These are phyloP conservation scores for Cephus cinctus DNA, from an alignment of 1,140 invertebrate species.

Conservation along the genomic window DNA sequence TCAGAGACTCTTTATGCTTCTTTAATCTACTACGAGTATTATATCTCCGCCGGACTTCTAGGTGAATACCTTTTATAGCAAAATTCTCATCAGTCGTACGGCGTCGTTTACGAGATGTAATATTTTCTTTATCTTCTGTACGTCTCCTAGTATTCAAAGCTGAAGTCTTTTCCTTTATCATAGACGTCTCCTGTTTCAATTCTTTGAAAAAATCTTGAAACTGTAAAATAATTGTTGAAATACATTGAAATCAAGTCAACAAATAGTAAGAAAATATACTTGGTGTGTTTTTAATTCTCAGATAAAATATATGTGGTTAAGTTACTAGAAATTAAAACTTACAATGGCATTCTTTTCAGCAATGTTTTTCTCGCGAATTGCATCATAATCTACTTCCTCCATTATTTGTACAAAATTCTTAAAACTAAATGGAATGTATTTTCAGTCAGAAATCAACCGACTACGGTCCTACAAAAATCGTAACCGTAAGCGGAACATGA, in stretches of 20 bases:
- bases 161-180: conserved; percentile 13
- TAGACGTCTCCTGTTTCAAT: conserved; percentile 19
- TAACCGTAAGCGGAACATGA: too few species aligned
- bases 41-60: conserved; percentile 22
- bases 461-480: too few species aligned
- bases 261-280: background rate
- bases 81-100: background rate
- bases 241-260: too few species aligned
- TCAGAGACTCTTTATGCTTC: background rate
- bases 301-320: background rate
- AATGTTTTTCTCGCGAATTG: conserved; percentile 29
- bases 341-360: conserved; percentile 31
- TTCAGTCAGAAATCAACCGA: too few species aligned
- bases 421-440: too few species aligned
- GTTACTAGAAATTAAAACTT: conserved; percentile 17
- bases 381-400: conserved; percentile 23
- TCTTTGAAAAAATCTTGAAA: conserved; percentile 34
- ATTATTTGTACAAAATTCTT: too few species aligned
- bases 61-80: background rate
- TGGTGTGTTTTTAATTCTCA: background rate
- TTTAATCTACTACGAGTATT: conserved; percentile 31
- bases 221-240: conserved; percentile 17
- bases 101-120: too few species aligned
- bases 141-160: conserved; percentile 9
- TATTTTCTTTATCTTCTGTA: background rate